These are phyloP conservation scores for Chlorops oryzae DNA, from an alignment of 1,140 invertebrate genomes.

Conservation along the genomic window DNA sequence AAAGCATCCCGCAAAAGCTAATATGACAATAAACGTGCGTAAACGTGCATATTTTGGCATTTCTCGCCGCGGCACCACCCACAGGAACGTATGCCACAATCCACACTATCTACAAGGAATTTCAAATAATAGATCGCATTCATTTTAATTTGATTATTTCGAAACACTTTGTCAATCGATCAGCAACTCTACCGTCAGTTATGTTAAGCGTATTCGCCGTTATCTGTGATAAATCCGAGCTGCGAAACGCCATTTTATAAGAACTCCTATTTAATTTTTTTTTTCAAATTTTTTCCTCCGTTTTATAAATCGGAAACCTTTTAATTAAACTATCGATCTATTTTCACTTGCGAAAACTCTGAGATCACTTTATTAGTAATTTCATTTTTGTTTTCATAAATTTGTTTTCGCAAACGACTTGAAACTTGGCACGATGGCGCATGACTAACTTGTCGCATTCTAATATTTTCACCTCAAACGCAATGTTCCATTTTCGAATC, in stretches of 20 bases:
- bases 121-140: not conserved
- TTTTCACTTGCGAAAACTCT: too few species aligned
- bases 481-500: too few species aligned
- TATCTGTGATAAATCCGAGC: constrained; percentile 38
- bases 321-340: too few species aligned
- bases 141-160: too few species aligned
- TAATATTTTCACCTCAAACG: too few species aligned
- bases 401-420: too few species aligned
- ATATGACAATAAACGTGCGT: constrained; percentile 50
- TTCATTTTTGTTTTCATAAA: too few species aligned
- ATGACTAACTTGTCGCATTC: too few species aligned
- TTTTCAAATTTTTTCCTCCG: not conserved
- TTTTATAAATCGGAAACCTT: too few species aligned
- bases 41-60: constrained; percentile 55
- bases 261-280: not conserved
- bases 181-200: constrained; percentile 26
- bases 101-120: constrained; percentile 49
- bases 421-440: too few species aligned
- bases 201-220: constrained; percentile 41
- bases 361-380: too few species aligned
- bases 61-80: constrained; percentile 51
- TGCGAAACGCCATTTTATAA: constrained; percentile 19
- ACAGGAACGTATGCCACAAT: constrained; percentile 55
- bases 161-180: not conserved
- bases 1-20: constrained; percentile 51